Evolutionary conservation across 2,113 vertebrate species (phyloP), one percentile per base, ranked within the genome.

Genomic region (Sorex araneus): DNA sequence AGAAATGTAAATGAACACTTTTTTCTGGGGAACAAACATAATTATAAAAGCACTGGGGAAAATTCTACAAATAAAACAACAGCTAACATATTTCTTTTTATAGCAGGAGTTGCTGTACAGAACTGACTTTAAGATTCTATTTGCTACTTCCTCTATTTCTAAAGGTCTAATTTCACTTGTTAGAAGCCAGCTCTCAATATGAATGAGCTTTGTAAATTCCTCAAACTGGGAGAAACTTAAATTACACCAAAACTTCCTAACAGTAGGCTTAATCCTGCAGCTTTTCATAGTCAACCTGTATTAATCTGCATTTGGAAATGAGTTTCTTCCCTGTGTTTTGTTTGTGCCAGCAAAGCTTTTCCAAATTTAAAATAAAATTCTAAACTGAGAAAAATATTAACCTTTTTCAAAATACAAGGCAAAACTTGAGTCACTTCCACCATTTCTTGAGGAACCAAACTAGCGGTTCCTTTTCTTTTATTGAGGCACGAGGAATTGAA

Each of bases 191-290:
- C 71, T 88, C 34, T 91, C 92, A 92, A 90, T 93, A 96, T 71
- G 43, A 90, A 87, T 73, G 30, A 91, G 50, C 28, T 78, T n/a
- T 50, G 6, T 64, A 92, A 94, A 90, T 47, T 87, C 19, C 45
- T 94, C 78, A 87, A 84, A 69, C 45, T 92, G 87, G 81, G 34
- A 90, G 47, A 87, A 94, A 93, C 23, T 85, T 71, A 78, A 86
- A 94, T 90, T 95, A 86, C 18, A 90, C 28, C 50, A 69, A 86
- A 94, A 87, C 50, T 94, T 95, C 85, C 71, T 86, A 95, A 67
- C 69, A 82, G 60, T 71, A 80, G n/a, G 80, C 47, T 94, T 92
- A 92, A 89, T 93, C 71, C 36, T 83, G n/a, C 36, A 79, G 34
- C 75, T 92, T 84, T 94, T 80, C 80, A 83, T 36, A 89, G 28